Evolutionary conservation across 2,797 vertebrate species (phyloP).

Genomic region (Aselliscus stoliczkanus): DNA sequence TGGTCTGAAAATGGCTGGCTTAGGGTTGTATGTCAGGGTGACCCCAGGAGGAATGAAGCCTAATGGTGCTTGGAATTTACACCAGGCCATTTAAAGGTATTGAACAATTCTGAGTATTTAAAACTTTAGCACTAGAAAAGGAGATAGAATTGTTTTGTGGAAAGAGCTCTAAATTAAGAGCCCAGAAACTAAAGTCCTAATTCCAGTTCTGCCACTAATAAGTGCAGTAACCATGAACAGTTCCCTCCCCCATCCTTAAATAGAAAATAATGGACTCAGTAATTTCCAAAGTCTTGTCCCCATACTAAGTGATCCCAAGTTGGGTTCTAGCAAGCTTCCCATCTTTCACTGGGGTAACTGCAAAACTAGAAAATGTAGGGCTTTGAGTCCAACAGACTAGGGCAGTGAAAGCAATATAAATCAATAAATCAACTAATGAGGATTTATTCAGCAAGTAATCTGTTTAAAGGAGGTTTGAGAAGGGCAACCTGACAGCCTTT

Average conservation of each 20-base stretch:
- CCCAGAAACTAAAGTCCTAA: constrained; percentile 41
- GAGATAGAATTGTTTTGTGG: not conserved
- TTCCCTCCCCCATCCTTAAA: not conserved
- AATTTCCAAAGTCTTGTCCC: not conserved
- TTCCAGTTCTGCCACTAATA: constrained; percentile 5
- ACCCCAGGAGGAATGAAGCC: constrained; percentile 30
- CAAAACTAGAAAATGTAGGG: not conserved
- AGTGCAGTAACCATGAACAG: not conserved
- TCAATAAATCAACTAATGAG: not conserved
- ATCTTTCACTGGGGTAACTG: not conserved
- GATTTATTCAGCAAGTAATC: not conserved
- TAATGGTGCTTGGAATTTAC: constrained; percentile 38
- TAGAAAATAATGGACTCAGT: not conserved
- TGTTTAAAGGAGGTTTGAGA: not conserved
- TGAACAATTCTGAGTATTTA: constrained; percentile 52
- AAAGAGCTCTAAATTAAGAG: constrained; percentile 49
- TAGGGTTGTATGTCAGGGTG: constrained; percentile 10
- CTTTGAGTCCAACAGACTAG: not conserved
- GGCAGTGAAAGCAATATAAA: not conserved
- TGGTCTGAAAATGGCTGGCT: constrained; percentile 63
- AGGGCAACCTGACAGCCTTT: not conserved
- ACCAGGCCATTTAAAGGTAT: constrained; percentile 45
- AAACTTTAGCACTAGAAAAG: constrained; percentile 44
- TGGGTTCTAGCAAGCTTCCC: not conserved
- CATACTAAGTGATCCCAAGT: not conserved